phyloP scores from a whole-genome alignment of 2,113 vertebrate species.

The Cyanoderma ruficeps region DNA sequence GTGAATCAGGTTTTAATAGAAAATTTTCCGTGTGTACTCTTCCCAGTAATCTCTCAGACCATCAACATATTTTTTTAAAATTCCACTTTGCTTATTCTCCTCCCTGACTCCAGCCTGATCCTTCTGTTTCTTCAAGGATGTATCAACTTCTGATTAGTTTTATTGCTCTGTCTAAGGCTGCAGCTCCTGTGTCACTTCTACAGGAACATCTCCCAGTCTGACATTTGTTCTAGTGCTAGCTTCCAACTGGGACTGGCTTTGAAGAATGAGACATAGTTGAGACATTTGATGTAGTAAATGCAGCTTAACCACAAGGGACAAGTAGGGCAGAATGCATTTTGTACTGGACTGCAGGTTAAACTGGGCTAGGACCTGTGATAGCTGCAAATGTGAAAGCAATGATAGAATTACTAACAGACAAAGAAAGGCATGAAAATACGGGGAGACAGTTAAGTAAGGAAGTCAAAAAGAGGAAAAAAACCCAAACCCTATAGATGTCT shows the following conservation, averaged over 20 bases:
- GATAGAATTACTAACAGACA: neutral
- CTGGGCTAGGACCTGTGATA: neutral
- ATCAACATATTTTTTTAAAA: neutral
- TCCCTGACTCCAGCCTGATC: neutral
- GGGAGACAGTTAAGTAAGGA: neutral
- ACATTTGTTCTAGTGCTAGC: neutral
- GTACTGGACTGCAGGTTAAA: neutral
- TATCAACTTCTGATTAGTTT: neutral
- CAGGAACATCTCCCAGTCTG: neutral
- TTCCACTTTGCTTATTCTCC: neutral
- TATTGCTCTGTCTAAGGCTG: neutral
- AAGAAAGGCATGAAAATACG: neutral
- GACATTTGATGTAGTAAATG: neutral
- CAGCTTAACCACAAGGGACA: neutral
- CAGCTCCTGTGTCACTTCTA: neutral
- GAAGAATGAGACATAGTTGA: neutral
- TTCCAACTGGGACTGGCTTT: neutral
- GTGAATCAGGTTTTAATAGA: neutral
- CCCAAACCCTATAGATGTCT: neutral
- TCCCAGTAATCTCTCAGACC: neutral
- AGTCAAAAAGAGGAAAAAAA: neutral
- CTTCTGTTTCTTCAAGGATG: neutral
- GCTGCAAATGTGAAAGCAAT: neutral
- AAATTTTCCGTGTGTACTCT: neutral
- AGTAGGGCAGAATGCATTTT: neutral